Base-by-base conservation (phyloP, 2,888 invertebrate species). In the Micoletzkya japonica region DNA sequence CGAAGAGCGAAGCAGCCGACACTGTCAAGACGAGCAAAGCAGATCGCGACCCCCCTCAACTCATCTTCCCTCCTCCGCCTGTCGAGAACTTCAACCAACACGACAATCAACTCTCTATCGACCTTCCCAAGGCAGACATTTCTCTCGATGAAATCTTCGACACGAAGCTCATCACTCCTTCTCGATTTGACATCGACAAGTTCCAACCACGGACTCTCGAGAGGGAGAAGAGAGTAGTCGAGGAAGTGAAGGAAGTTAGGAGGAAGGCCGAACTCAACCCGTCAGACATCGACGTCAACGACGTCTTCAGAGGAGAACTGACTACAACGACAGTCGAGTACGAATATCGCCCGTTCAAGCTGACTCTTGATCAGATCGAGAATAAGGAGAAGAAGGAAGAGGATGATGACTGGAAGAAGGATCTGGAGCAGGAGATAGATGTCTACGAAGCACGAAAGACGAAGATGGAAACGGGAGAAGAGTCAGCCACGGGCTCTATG, bases 181-280 rank as follows among this genome's bases (percentile, higher is more conserved):
- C n/a, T 34, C 50, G 68, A 58, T 68, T 44, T 58, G 68, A 68
- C 44, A 28, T 26, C 1, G 49, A 44, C 34, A 57, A 49, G 32
- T 68, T 57, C 57, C 37, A 68, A 30, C 68, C 68, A 2, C 39
- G 68, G 24, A 68, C 68, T 24, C 49, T 68, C 24, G 68, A 68
- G 34, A 57, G 68, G 44, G 57, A 68, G 44, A 58, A 44, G 68
- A 66, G 54, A 28, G 28, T 20, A 2, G 64, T 66, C 34, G 34
- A 52, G 14, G 54, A 52, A 28, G 28, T 54, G 4, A 37, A 54
- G 7, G 63, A 44, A 37, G 50, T 26, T 30, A 50, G 50, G 24
- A 32, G n/a, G 49, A 63, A 63, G 50, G 50, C 49, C n/a, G 64
- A 66, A 2, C 64, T 66, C 0, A 52, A 52, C 20, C 30, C 39